A percentile compares a stretch with the other conserved stretches of the same genome.
These are phyloP conservation scores for Acanthoscelides obtectus DNA, from an alignment of 2,888 invertebrate genomes.

Conservation along the genomic window DNA sequence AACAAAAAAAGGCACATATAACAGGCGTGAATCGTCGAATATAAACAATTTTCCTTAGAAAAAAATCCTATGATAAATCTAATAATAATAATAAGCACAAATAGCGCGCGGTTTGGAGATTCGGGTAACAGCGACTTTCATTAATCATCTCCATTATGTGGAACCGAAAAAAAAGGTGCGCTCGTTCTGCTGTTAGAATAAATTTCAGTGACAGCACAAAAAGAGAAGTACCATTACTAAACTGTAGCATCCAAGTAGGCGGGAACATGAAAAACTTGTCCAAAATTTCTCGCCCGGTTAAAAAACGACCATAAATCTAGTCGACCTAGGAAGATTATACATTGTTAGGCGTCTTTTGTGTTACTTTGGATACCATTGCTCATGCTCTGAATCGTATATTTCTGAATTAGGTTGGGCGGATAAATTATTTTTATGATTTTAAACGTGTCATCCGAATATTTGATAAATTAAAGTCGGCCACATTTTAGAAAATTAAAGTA, in stretches of 20 bases:
- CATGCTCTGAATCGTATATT: not conserved
- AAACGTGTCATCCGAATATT: no score
- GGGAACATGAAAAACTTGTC: not conserved
- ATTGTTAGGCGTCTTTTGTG: not conserved
- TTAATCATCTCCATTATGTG: not conserved
- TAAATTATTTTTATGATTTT: no score
- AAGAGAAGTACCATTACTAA: constrained; percentile 4
- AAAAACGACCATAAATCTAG: not conserved
- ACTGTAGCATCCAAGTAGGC: constrained; percentile 4
- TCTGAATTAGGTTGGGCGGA: not conserved
- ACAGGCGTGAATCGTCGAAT: not conserved
- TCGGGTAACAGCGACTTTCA: not conserved
- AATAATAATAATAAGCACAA: not conserved
- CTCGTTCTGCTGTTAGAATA: not conserved
- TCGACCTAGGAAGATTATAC: not conserved
- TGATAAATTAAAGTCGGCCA: no score
- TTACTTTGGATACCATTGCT: not conserved
- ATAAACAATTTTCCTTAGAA: not conserved
- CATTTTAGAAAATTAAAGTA: no score
- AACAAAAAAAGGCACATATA: not conserved
- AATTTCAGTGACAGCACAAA: constrained; percentile 3
- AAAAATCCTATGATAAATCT: not conserved
- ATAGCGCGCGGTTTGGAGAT: not conserved
- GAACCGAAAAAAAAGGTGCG: not conserved
- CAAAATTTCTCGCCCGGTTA: not conserved